Base-by-base conservation (phyloP, 2,888 invertebrate genomes). In the Panzeria rudis region DNA sequence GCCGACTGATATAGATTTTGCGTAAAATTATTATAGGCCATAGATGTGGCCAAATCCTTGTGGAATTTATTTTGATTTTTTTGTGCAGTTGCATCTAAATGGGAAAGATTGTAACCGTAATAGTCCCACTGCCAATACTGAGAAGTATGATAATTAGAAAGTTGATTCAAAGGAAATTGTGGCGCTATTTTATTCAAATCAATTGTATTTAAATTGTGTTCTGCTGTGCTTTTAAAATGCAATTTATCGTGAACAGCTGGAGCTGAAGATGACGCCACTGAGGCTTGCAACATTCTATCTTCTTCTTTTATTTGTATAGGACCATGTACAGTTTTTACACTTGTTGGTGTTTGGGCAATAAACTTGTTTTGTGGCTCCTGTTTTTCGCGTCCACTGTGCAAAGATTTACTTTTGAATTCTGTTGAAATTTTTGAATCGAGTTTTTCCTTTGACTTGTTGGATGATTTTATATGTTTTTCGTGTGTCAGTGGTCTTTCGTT, bases 101-200 rank as follows among this genome's bases (percentile, higher is more conserved):
- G 94, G 1, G 94, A 93, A 0, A 94, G 90, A 88, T 95, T 94
- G 87, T 95, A 95, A 0, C 94, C 93, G 86, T 94, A 94, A 69
- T 93, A 93, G 87, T 95, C 95, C 90, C 95, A 94, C 89, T 95
- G 95, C 94, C 95, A 95, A 88, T 95, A 95, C 89, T 95, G 95
- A 0, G 94, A 93, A 62, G 95, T 90, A 89, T 95, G 95, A 88
- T 95, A 95, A 89, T 95, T 95, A 1, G 95, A 95, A 69, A 95
- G 94, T 88, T 95, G 95, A 91, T 95, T 95, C 91, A 94, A 94
- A 1, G 94, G 91, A 88, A 95, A 95, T 88, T 95, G 95, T 0
- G 95, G 93, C 0, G 94, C 92, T 83, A 94, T 93, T 91, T 94
- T 94, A 86, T 94, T 94, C n/a, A 94, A 88, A 64, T 94, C 94